Conservation (phyloP, 2,888 invertebrate genomes). For the Tupiocoris notatus region DNA sequence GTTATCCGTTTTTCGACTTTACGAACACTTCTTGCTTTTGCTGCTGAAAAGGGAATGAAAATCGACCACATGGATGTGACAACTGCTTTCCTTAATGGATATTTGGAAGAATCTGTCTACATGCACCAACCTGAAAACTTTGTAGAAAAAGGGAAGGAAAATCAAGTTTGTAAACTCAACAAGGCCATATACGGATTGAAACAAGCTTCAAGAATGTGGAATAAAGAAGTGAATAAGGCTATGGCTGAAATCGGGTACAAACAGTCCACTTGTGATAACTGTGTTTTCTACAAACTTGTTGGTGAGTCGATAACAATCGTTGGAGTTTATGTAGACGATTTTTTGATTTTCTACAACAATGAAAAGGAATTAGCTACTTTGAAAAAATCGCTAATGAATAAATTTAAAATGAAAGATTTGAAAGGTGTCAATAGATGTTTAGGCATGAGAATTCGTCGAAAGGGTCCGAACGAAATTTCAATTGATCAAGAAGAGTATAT, state of each 20-base stretch:
- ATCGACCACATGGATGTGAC: constrained; percentile 51
- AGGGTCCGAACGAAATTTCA: constrained; percentile 21
- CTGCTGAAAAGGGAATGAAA: constrained; percentile 47
- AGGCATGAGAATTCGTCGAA: constrained; percentile 7
- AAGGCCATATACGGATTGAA: constrained; percentile 53
- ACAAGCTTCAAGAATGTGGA: constrained; percentile 53
- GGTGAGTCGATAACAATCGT: constrained; percentile 47
- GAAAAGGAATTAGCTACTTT: not conserved
- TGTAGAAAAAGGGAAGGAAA: constrained; percentile 48
- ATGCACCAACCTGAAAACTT: constrained; percentile 53
- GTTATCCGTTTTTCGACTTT: constrained; percentile 14
- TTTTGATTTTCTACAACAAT: constrained; percentile 16
- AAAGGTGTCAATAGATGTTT: not conserved
- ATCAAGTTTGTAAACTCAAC: constrained; percentile 52
- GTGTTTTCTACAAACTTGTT: constrained; percentile 49
- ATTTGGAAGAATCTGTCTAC: constrained; percentile 51
- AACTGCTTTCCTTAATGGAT: constrained; percentile 52
- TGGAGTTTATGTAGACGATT: constrained; percentile 52
- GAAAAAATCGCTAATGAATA: constrained; percentile 1
- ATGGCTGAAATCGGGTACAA: constrained; percentile 50
- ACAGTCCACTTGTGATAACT: constrained; percentile 51
- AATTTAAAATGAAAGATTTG: constrained; percentile 30
- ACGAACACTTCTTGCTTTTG: constrained; percentile 47
- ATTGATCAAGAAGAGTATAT: constrained; percentile 41
- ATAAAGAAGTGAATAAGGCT: constrained; percentile 50